Evolutionary conservation across 2,888 invertebrate genomes (phyloP), one percentile per base, ranked within the genome.

Genomic region (Yponomeuta cagnagella): DNA sequence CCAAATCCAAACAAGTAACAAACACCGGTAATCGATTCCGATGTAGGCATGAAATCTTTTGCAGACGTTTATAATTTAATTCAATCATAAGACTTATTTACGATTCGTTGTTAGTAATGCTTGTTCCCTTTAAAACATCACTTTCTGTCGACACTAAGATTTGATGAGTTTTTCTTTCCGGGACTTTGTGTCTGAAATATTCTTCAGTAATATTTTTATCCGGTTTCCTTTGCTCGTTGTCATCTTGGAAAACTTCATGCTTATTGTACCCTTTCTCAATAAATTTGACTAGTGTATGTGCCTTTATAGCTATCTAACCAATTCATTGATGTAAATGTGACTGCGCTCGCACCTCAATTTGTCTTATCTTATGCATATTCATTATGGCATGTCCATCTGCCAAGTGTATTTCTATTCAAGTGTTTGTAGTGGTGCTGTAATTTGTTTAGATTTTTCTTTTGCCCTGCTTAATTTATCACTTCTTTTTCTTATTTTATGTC

Each of bases 321-420:
- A 58, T 58, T 58, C 52, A 52, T 52, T 15, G 52, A 58, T 15
- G 52, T 12, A 15, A 58, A 58, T 15, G 15, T 58, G 12, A 2
- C 15, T 58, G 52, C 52, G 52, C 52, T 15, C 12, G 15, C 15
- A 58, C 48, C 68, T 30, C 48, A 69, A 69, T 48, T 31, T 30
- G 4, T 31, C 23, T 65, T 31, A 65, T 65, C 65, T 65, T 31
- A 65, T 65, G 65, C 65, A 65, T 65, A 65, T 65, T 65, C 65
- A 65, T 65, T 65, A 65, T 15, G 33, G 33, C 9, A 23, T 33
- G 65, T 65, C 65, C 65, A 33, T 65, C 65, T 65, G 31, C 65
- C 65, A 5, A 5, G 15, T 15, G 12, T 58, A 58, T 58, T 58
- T 58, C 52, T 15, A 58, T 58, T 58, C 15, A 58, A 58, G 52